Base-by-base conservation (phyloP, 2,113 vertebrate species). In the Scopus umbretta region DNA sequence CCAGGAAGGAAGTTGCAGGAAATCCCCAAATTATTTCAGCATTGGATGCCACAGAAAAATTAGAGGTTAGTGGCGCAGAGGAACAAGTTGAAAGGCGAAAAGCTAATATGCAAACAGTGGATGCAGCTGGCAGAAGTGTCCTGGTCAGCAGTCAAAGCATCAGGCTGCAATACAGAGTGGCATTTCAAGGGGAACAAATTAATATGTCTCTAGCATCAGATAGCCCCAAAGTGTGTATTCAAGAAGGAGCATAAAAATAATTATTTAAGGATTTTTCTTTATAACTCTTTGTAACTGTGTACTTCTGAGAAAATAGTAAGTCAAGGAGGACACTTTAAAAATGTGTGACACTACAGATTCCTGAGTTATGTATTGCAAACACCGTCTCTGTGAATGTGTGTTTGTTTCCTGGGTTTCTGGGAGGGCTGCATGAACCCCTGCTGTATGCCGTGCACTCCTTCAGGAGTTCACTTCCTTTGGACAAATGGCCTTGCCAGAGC, bases 391-490 rank as follows among this genome's bases (percentile, higher is more conserved):
- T 5, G 29, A 34, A 8, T 16, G 9, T 14, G 29, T 40, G 18
- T 49, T 9, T 34, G 10, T 40, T 75, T 80, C 45, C 43, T 53
- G 32, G 70, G 42, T 30, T 81, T 19, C 32, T 36, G 52, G n/a
- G n/a, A 38, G 26, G 9, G 42, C 27, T 78, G 56, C 36, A 13
- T 0, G 0, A 42, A 34, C 26, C 53, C 26, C 36, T 43, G 25
- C 36, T 3, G 0, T 9, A 6, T 20, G 3, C 36, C 17, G 1
- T 17, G 20, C 55, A 29, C 3, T 34, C 22, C 8, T 17, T 27
- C 34, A 56, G n/a, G 61, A 70, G 17, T 10, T 82, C 16, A 2
- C 26, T 61, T 27, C 26, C 25, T 72, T 49, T 45, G 34, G 16
- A 29, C 61, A 30, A 49, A 61, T 34, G 61, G 40, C 56, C 52